Evolutionary conservation across 2,888 invertebrate genomes (phyloP).

Genomic region (Latrodectus elegans): DNA sequence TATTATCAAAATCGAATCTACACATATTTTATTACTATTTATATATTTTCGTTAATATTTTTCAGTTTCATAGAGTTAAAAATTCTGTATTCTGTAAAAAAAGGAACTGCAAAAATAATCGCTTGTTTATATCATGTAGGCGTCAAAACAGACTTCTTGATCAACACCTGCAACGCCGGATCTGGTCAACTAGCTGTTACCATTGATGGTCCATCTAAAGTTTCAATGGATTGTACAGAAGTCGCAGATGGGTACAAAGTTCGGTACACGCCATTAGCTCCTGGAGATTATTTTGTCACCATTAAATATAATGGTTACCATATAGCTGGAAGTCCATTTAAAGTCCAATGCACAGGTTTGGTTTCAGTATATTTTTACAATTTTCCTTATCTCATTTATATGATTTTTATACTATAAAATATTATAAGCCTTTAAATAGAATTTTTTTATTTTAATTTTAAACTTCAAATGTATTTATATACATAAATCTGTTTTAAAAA

Average conservation of each 20-base stretch:
- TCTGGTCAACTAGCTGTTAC: slow-evolving; percentile 94
- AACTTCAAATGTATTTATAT: no score
- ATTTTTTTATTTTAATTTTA: no score
- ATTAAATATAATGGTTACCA: slow-evolving; percentile 97
- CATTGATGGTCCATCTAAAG: slow-evolving; percentile 97
- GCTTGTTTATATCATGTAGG: slow-evolving; percentile 76
- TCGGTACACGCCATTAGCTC: slow-evolving; percentile 95
- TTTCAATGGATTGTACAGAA: slow-evolving; percentile 90
- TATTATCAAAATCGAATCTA: no score
- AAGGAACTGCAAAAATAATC: no score
- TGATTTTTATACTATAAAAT: no score
- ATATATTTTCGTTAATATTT: no score
- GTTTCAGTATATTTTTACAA: background rate
- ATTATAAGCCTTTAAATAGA: no score
- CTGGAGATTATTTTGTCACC: slow-evolving; percentile 96
- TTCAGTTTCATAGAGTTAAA: no score
- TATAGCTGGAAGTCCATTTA: slow-evolving; percentile 97
- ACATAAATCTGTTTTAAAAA: no score
- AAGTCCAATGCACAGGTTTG: slow-evolving; percentile 80
- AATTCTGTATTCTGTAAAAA: no score
- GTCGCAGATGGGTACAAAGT: slow-evolving; percentile 98
- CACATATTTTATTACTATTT: no score
- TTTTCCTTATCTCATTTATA: background rate
- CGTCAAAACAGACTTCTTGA: slow-evolving; percentile 92
- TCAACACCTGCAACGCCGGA: slow-evolving; percentile 97